Percentiles rank a stretch among this genome's conserved stretches.
Evolutionary conservation across 1,140 invertebrate species (phyloP).

Genomic region (Drosophila parabipectinata): DNA sequence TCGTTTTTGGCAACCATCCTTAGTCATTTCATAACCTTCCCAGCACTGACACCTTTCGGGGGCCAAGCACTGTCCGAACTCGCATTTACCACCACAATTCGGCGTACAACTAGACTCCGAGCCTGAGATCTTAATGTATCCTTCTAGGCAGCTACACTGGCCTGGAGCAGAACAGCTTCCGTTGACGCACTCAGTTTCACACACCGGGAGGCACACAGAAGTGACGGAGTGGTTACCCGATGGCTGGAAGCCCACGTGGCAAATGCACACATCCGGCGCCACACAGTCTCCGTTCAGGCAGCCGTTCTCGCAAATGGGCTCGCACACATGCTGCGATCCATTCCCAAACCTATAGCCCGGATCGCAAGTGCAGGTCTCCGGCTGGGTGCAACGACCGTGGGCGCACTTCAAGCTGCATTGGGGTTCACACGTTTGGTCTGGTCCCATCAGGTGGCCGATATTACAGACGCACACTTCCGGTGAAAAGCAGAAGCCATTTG

Average conservation of each 20-base stretch:
- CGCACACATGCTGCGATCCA: constrained; percentile 64
- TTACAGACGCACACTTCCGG: constrained; percentile 86
- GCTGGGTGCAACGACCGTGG: constrained; percentile 84
- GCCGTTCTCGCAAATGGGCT: constrained; percentile 79
- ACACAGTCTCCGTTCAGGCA: constrained; percentile 70
- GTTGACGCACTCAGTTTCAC: constrained; percentile 42
- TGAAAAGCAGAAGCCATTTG: constrained; percentile 85
- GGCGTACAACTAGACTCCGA: constrained; percentile 84
- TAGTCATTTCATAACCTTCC: constrained; percentile 11
- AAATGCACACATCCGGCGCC: constrained; percentile 84
- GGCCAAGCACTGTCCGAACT: constrained; percentile 85
- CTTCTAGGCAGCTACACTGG: constrained; percentile 86
- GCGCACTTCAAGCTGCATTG: constrained; percentile 57
- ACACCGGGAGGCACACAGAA: constrained; percentile 66
- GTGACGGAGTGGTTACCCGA: constrained; percentile 20
- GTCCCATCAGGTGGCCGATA: constrained; percentile 85
- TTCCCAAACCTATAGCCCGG: constrained; percentile 84
- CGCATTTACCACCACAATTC: constrained; percentile 85
- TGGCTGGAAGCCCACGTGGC: constrained; percentile 85
- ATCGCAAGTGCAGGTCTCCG: constrained; percentile 86
- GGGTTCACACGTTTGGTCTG: constrained; percentile 63
- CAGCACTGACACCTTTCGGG: constrained; percentile 85
- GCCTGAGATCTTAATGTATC: constrained; percentile 78
- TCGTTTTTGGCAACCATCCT: constrained; percentile 11
- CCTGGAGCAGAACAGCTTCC: constrained; percentile 84